Conservation (phyloP, 2,888 invertebrate genomes). For the Eupithecia pulchellata region DNA sequence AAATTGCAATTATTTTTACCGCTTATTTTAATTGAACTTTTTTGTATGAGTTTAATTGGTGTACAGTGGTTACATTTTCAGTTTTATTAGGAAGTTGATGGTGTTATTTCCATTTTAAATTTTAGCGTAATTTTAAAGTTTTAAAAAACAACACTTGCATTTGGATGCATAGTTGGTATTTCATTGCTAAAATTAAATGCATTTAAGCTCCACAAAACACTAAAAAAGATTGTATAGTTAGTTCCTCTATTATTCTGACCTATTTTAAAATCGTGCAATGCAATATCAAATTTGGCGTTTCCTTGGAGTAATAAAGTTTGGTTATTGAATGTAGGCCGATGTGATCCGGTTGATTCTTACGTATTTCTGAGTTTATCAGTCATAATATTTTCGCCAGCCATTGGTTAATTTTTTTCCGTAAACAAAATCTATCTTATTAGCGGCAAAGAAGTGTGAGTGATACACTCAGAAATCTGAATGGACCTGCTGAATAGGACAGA, state of each 20-base stretch:
- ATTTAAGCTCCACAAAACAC: conserved; percentile 4
- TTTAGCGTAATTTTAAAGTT: neutral
- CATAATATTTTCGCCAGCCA: too few relatives aligned
- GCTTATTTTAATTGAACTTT: conserved; percentile 21
- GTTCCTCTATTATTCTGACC: conserved; percentile 3
- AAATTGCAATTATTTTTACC: conserved; percentile 29
- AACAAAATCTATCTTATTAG: too few relatives aligned
- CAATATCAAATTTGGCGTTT: conserved; percentile 25
- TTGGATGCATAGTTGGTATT: neutral
- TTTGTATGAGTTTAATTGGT: conserved; percentile 20
- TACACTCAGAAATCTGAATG: too few relatives aligned
- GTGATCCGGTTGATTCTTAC: too few relatives aligned
- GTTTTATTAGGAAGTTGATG: neutral
- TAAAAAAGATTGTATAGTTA: neutral
- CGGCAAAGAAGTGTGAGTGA: too few relatives aligned
- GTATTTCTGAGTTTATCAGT: too few relatives aligned
- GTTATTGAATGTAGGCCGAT: neutral
- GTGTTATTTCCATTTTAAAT: neutral
- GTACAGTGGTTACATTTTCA: neutral
- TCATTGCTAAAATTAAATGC: neutral
- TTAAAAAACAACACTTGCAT: neutral
- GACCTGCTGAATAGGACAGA: too few relatives aligned
- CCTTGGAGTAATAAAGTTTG: conserved; percentile 15
- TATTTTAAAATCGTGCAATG: conserved; percentile 23
- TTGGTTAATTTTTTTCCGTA: too few relatives aligned